Percentiles rank a stretch among this genome's conserved stretches.
These are phyloP conservation scores for Branchinecta lindahli DNA, from an alignment of 1,140 invertebrate species.

Conservation along the genomic window DNA sequence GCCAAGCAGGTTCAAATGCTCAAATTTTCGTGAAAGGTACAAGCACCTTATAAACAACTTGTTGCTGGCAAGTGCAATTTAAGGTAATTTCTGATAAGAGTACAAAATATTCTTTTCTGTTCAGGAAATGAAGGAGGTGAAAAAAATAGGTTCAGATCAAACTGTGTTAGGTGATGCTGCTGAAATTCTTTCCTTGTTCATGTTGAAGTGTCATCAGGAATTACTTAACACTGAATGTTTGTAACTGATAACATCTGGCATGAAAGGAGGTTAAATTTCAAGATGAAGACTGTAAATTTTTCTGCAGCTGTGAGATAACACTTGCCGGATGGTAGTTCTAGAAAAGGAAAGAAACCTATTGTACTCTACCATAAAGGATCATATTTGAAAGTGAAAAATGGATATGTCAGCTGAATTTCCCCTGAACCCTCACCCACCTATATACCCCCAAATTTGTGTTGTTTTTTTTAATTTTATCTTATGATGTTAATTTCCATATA, in stretches of 20 bases:
- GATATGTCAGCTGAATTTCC: no score
- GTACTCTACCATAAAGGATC: no score
- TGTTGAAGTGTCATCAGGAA: neutral
- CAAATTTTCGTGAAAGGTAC: neutral
- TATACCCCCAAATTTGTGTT: no score
- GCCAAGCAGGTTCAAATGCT: neutral
- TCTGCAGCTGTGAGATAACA: no score
- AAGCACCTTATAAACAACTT: neutral
- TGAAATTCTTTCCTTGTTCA: constrained; percentile 9
- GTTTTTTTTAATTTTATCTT: no score
- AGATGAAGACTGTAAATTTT: neutral
- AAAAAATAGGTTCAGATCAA: neutral
- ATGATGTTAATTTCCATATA: no score
- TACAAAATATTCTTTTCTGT: neutral
- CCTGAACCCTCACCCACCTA: no score
- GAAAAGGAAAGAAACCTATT: no score
- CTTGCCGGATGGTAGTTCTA: no score
- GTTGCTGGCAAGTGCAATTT: no score
- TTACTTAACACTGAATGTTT: neutral
- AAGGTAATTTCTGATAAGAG: constrained; percentile 2
- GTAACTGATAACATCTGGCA: constrained; percentile 5
- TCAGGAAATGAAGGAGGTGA: neutral
- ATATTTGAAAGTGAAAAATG: no score
- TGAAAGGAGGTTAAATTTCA: constrained; percentile 1
- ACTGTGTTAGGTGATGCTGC: neutral